Percentiles rank a stretch among this genome's conserved stretches.
phyloP scores from a whole-genome alignment of 2,797 vertebrate species.

The Myripristis murdjan region DNA sequence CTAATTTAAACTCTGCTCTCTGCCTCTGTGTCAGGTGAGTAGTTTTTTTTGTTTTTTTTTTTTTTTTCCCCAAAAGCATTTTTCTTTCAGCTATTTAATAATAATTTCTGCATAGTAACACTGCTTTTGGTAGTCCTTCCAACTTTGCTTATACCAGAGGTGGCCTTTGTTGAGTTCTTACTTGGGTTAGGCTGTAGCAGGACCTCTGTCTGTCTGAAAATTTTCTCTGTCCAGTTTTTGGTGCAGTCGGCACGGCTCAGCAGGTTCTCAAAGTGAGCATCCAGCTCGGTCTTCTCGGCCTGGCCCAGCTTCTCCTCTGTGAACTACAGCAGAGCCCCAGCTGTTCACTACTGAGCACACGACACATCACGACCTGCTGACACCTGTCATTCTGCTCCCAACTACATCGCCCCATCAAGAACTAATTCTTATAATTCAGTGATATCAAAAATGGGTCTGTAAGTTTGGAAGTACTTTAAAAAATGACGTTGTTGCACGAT shows the following conservation, averaged over 20 bases:
- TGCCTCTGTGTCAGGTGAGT: too few species aligned
- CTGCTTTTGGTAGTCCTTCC: too few species aligned
- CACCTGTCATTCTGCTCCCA: background rate
- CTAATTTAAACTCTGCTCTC: too few species aligned
- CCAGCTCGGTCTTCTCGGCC: constrained; percentile 94
- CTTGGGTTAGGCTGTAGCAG: constrained; percentile 96
- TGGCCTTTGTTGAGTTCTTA: constrained; percentile 71
- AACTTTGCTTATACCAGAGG: too few species aligned
- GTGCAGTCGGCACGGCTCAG: constrained; percentile 93
- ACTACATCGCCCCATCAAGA: too few species aligned
- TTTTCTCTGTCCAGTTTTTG: constrained; percentile 96
- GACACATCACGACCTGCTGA: background rate
- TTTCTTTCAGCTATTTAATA: too few species aligned
- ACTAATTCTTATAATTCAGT: too few species aligned
- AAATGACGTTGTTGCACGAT: background rate
- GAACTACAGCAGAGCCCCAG: constrained; percentile 81
- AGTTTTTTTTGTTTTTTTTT: too few species aligned
- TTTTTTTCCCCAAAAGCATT: too few species aligned
- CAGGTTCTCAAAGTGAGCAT: constrained; percentile 94
- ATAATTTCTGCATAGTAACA: background rate
- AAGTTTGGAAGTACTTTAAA: background rate
- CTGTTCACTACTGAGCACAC: background rate
- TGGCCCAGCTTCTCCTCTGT: constrained; percentile 96
- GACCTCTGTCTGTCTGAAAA: constrained; percentile 93
- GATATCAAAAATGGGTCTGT: too few species aligned